Base-by-base conservation (phyloP, 2,797 vertebrate species). In the Tympanoctomys barrerae region DNA sequence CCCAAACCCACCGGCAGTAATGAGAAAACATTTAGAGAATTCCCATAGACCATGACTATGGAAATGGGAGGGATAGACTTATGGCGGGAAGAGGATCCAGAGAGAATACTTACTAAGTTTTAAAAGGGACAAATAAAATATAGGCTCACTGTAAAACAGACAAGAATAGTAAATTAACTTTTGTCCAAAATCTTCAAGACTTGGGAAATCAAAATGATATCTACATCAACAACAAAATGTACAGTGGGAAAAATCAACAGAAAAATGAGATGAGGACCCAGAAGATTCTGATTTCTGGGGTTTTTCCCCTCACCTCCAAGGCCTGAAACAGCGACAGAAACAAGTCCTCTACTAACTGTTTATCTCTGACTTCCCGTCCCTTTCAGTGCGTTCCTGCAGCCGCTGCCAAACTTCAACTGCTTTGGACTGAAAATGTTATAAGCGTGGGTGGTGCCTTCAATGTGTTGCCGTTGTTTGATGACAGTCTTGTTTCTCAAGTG, bases 371-470 rank as follows among this genome's bases (percentile, higher is more conserved):
- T 96, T 96, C 97, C 97, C 97, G 96, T 98, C 97, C 97, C 97
- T 95, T 97, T 91, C 97, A 98, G 98, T 97, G 98, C 98, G 28
- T 94, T 42, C 93, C 95, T 61, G 71, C 96, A 49, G 77, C 96
- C 54, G 98, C 98, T 97, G 97, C 98, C 98, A 89, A 97, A 97
- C 95, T 98, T 98, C 97, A 98, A 97, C 97, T 98, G 98, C 98
- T 99, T 98, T 97, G 97, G 98, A 99, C 98, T 98, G 98, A 98
- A 98, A 97, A 97, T 94, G 97, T 97, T 95, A 90, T 98, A 98
- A 98, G 98, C 94, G 98, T 98, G 98, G 98, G 98, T 98, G 98
- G 98, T 98, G 98, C 98, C 98, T 99, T 99, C 98, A 98, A 96
- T 98, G 98, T 99, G 98, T 98, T 97, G 98, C 97, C 98, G 98